phyloP scores from a whole-genome alignment of 2,113 vertebrate genomes.

The Lutjanus erythropterus region DNA sequence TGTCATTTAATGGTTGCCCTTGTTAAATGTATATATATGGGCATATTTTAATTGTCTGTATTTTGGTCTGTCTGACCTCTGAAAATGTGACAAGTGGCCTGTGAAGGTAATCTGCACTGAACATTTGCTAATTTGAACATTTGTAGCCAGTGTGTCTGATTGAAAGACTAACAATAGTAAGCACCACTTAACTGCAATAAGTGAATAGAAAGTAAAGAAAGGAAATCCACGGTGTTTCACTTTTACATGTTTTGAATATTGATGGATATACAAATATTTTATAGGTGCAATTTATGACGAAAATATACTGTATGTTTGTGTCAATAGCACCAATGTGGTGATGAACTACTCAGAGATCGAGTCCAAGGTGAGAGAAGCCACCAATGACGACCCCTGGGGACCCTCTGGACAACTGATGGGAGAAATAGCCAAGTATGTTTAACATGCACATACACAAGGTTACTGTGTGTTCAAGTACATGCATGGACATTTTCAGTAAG shows the following conservation, averaged over 20 bases:
- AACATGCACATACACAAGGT: background rate
- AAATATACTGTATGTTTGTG: constrained; percentile 10
- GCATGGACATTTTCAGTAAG: background rate
- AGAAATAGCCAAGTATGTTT: constrained; percentile 94
- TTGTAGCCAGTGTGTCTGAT: background rate
- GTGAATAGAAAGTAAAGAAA: background rate
- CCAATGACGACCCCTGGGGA: constrained; percentile 99
- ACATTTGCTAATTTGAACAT: constrained; percentile 1
- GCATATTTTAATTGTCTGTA: background rate
- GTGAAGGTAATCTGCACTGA: background rate
- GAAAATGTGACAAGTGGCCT: background rate
- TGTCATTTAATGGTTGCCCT: background rate
- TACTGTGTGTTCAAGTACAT: background rate
- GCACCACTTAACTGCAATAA: background rate
- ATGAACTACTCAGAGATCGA: constrained; percentile 99
- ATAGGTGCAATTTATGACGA: background rate
- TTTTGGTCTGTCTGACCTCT: background rate
- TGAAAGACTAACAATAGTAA: background rate
- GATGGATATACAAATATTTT: background rate
- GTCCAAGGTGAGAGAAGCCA: constrained; percentile 99
- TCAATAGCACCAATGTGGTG: constrained; percentile 96
- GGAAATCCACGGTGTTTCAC: background rate
- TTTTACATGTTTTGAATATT: background rate
- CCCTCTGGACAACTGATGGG: constrained; percentile 99
- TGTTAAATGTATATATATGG: background rate